Evolutionary conservation across 2,113 vertebrate species (phyloP).

Genomic region (Tringa solitaria): DNA sequence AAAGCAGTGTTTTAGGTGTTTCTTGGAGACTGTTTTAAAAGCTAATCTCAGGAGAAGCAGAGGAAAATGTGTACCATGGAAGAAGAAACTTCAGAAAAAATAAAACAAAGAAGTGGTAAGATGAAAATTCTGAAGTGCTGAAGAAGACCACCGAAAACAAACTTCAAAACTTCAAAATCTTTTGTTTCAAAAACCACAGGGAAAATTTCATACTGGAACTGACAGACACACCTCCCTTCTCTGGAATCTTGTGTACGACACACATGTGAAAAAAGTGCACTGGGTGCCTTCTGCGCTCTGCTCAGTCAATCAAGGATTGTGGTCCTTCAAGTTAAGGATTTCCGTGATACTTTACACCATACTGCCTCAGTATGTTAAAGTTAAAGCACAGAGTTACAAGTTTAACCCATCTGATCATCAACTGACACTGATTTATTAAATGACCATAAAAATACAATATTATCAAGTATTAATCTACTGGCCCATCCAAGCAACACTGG

Average conservation of each 20-base stretch:
- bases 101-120: neutral
- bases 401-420: neutral
- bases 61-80: neutral
- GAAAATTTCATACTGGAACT: neutral
- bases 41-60: neutral
- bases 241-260: neutral
- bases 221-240: neutral
- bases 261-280: neutral
- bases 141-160: neutral
- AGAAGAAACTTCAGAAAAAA: neutral
- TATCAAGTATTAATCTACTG: neutral
- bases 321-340: neutral
- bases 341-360: neutral
- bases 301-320: neutral
- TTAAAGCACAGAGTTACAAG: neutral
- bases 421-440: neutral
- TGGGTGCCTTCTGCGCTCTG: neutral
- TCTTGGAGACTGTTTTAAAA: neutral
- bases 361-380: neutral
- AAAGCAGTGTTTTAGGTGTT: neutral
- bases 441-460: neutral
- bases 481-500: neutral
- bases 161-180: neutral
- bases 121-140: neutral
- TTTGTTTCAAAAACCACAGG: neutral